Conservation (phyloP, 2,113 vertebrate species). For the Oxyura jamaicensis region DNA sequence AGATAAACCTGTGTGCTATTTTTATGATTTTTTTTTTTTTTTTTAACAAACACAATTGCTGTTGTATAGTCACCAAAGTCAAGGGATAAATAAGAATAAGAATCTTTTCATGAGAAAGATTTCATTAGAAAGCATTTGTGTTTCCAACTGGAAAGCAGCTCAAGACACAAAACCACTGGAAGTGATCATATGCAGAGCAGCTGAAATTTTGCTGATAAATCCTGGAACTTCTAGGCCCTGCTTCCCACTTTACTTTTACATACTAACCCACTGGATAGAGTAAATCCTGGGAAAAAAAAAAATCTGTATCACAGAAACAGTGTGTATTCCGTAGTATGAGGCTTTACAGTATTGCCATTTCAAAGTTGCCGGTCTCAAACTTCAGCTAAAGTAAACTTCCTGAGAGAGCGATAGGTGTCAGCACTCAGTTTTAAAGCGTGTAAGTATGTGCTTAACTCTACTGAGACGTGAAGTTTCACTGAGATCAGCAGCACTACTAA, state of each 20-base stretch:
- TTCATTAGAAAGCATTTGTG: background rate
- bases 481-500: slow-evolving; percentile 23
- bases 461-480: slow-evolving; percentile 22
- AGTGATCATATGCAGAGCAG: background rate
- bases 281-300: background rate
- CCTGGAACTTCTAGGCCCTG: background rate
- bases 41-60: background rate
- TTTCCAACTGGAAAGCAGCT: background rate
- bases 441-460: slow-evolving; percentile 36
- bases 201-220: background rate
- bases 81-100: background rate
- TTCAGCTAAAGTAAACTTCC: background rate
- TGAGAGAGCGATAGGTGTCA: slow-evolving; percentile 2
- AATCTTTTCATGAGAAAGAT: background rate
- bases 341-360: background rate
- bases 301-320: background rate
- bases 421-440: background rate
- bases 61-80: background rate
- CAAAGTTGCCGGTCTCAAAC: background rate
- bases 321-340: background rate
- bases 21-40: background rate
- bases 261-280: background rate
- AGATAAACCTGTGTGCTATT: background rate
- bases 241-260: background rate
- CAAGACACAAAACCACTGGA: background rate